Evolutionary conservation across 2,888 invertebrate genomes (phyloP), one percentile per base, ranked within the genome.

Genomic region (Rhagium mordax): DNA sequence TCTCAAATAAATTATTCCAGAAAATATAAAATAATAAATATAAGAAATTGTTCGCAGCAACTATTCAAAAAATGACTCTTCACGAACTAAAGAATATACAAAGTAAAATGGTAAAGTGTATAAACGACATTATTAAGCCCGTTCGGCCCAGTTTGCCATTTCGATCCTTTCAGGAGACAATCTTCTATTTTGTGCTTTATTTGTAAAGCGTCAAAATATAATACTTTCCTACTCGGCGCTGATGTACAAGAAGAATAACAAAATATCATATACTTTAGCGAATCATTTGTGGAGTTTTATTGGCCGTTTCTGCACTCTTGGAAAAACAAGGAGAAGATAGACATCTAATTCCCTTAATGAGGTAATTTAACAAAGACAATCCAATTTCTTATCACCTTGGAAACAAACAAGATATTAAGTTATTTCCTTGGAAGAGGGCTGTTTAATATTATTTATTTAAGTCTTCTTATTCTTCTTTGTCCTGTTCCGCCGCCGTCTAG

Each of bases 401-500:
- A 10, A 48, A 53, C 51, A 59, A 49, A 60, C 68, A 68, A 57
- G 27, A 57, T 48, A 33, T 49, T 24, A 53, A n/a, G 47, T 55
- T 47, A 47, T 55, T 59, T 59, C 57, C 29, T 7, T 27, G n/a
- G 24, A 62, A 27, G 13, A 27, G 20, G 8, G 33, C 49, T 61
- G 41, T 49, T 69, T 61, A 51, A 69, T 69, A 69, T 61, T 69
- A 69, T 69, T 69, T 69, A 69, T 69, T 69, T 51, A 69, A 69
- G 29, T 29, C 69, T 27, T 24, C 51, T 49, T 24, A 49, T 64
- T 64, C 60, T 8, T 49, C 65, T 65, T 62, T 33, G 24, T 70
- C 66, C 64, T 47, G 41, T 73, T 69, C 29, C 59, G 18, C 7
- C 27, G 68, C 69, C 51, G 59, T 69, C 68, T 69, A 53, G 73